phyloP scores from a whole-genome alignment of 2,113 vertebrate genomes.

The Anthoscopus minutus region DNA sequence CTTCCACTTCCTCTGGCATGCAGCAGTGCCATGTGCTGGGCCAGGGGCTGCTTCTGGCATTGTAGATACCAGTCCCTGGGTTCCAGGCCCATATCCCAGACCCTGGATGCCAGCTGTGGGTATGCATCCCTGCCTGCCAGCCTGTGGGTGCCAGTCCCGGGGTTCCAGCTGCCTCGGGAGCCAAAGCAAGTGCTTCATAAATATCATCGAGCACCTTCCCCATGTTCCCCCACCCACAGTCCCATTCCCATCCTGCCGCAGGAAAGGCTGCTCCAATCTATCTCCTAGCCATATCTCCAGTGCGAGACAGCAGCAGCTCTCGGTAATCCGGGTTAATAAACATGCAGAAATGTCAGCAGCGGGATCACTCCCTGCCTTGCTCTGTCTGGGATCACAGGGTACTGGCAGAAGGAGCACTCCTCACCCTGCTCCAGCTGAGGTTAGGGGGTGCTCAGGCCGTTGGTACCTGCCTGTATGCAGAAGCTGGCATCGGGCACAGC shows the following conservation, averaged over 20 bases:
- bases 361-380: background rate
- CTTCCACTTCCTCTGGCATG: background rate
- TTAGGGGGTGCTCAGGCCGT: fast-evolving
- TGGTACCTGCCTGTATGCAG: fast-evolving
- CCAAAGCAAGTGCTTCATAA: background rate
- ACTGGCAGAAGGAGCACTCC: background rate
- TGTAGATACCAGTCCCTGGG: background rate
- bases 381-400: background rate
- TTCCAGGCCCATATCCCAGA: background rate
- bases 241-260: background rate
- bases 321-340: conserved; percentile 18
- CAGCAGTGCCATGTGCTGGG: background rate
- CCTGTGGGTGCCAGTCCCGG: background rate
- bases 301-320: background rate
- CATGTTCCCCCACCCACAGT: background rate
- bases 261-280: background rate
- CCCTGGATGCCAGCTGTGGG: background rate
- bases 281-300: background rate
- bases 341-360: background rate
- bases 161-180: fast-evolving
- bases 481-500: background rate
- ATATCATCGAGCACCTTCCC: background rate
- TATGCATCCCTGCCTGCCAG: too few relatives aligned
- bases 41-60: background rate
- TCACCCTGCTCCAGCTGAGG: background rate